phyloP scores from a whole-genome alignment of 2,113 vertebrate species.

The Brienomyrus brachyistius region DNA sequence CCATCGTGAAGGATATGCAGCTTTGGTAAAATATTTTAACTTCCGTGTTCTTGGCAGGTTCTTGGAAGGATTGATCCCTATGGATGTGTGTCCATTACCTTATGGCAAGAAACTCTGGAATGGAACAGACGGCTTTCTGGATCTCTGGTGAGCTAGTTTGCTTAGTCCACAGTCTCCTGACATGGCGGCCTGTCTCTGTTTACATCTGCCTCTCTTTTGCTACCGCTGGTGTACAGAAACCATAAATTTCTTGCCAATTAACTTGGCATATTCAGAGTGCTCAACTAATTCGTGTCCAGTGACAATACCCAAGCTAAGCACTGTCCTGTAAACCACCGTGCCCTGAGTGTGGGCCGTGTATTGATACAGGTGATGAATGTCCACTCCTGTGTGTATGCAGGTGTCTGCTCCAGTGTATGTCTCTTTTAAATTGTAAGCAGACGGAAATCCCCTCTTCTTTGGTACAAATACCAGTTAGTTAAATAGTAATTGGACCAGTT shows the following conservation, averaged over 20 bases:
- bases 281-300: neutral
- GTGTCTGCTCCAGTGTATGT: neutral
- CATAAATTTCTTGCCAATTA: neutral
- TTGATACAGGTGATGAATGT: neutral
- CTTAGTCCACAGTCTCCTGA: neutral
- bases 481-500: neutral
- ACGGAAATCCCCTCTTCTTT: neutral
- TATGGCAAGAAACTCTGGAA: constrained; percentile 23
- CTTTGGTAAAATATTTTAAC: neutral
- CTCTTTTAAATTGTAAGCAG: neutral
- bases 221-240: neutral
- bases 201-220: neutral
- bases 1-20: neutral
- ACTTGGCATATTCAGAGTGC: neutral
- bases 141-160: constrained; percentile 39
- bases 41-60: constrained; percentile 23
- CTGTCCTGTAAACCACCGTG: neutral
- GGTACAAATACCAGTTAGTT: neutral
- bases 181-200: neutral
- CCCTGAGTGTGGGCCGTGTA: neutral
- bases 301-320: neutral
- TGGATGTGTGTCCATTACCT: constrained; percentile 42
- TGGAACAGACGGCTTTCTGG: constrained; percentile 40
- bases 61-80: constrained; percentile 35
- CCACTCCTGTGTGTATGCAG: neutral